Conservation (phyloP, 2,113 vertebrate species). For the Hemiscyllium ocellatum region DNA sequence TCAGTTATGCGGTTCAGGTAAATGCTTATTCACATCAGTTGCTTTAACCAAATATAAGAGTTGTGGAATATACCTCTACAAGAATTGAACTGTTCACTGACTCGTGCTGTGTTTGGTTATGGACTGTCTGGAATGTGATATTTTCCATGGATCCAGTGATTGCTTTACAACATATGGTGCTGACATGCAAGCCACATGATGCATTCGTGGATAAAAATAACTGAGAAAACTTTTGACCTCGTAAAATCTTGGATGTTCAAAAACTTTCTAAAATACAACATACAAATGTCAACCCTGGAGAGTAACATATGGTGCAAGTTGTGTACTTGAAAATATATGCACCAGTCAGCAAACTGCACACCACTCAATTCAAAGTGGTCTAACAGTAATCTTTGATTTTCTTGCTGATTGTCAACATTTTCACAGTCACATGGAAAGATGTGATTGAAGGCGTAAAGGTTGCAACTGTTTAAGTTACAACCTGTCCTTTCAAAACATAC, state of each 20-base stretch:
- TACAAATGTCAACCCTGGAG: slow-evolving; percentile 5
- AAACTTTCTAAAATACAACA: slow-evolving; percentile 7
- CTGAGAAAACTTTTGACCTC: slow-evolving; percentile 11
- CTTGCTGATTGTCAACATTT: not conserved
- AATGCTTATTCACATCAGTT: not conserved
- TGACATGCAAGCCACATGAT: slow-evolving; percentile 32
- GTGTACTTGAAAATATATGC: not conserved
- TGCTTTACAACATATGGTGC: slow-evolving; percentile 28
- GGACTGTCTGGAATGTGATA: slow-evolving; percentile 31
- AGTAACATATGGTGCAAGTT: slow-evolving; percentile 20
- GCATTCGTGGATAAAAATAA: slow-evolving; percentile 30
- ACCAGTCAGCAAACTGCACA: not conserved
- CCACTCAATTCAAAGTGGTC: not conserved
- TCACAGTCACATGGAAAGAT: not conserved
- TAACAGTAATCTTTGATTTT: not conserved
- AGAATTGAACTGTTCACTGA: not conserved
- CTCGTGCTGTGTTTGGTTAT: not conserved
- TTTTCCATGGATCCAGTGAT: slow-evolving; percentile 36
- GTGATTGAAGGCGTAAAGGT: not conserved
- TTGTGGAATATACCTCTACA: not conserved
- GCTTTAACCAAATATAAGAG: not conserved
- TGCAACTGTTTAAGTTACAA: not conserved
- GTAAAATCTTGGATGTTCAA: slow-evolving; percentile 35
- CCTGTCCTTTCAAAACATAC: not conserved
- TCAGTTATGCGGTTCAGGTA: not conserved